These are phyloP conservation scores for Zaprionus lineosus DNA, from an alignment of 2,888 invertebrate genomes.

Conservation along the genomic window DNA sequence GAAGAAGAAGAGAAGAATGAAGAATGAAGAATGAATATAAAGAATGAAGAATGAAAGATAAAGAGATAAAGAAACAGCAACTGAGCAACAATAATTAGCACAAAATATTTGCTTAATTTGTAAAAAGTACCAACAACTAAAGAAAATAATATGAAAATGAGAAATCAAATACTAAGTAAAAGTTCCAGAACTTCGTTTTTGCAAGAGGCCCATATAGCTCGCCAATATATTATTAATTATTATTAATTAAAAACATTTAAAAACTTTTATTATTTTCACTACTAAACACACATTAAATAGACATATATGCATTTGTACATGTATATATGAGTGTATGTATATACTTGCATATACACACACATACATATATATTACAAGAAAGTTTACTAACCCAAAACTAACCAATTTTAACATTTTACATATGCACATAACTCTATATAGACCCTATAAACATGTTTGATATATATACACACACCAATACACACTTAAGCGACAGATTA, in stretches of 20 bases:
- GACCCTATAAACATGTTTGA: slow-evolving; percentile 47
- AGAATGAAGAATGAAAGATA: too few species aligned
- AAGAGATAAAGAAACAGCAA: slow-evolving; percentile 65
- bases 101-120: slow-evolving; percentile 79
- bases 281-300: slow-evolving; percentile 53
- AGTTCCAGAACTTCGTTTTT: slow-evolving; percentile 83
- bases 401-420: slow-evolving; percentile 78
- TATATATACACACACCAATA: slow-evolving; percentile 43
- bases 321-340: too few species aligned
- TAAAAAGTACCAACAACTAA: slow-evolving; percentile 79
- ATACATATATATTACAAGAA: slow-evolving; percentile 52
- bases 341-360: too few species aligned
- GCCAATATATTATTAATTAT: slow-evolving; percentile 82
- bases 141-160: slow-evolving; percentile 62
- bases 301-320: slow-evolving; percentile 35
- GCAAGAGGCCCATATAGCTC: slow-evolving; percentile 84
- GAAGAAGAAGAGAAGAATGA: slow-evolving; percentile 23
- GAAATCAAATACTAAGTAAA: slow-evolving; percentile 60
- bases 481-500: slow-evolving; percentile 46
- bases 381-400: slow-evolving; percentile 76
- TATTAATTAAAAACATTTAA: slow-evolving; percentile 69
- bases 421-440: slow-evolving; percentile 70
- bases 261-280: slow-evolving; percentile 72
- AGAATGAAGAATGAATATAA: not conserved
- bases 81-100: slow-evolving; percentile 77